phyloP scores from a whole-genome alignment of 1,140 invertebrate species.

The Thaumatotibia leucotreta region DNA sequence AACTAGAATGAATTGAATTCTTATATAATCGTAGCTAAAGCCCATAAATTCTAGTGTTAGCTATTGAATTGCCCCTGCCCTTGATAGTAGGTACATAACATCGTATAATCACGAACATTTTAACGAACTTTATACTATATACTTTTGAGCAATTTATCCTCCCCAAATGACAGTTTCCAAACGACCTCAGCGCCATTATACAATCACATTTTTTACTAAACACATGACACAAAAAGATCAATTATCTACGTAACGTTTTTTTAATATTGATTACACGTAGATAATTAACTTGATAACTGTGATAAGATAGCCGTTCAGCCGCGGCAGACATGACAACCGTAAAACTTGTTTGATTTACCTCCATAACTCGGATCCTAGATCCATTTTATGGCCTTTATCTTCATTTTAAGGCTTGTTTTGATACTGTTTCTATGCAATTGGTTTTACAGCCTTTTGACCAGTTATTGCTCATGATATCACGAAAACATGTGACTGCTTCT shows the following conservation, averaged over 20 bases:
- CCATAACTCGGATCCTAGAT: background rate
- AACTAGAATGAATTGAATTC: too few relatives aligned
- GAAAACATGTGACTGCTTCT: background rate
- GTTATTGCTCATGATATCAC: background rate
- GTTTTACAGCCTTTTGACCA: background rate
- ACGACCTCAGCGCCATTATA: background rate
- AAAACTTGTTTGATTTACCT: conserved; percentile 8
- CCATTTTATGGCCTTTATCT: background rate
- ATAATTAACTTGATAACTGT: background rate
- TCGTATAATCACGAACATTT: background rate
- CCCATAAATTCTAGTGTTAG: too few relatives aligned
- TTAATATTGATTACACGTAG: background rate
- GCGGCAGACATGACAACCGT: background rate
- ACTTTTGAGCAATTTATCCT: background rate
- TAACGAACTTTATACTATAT: background rate
- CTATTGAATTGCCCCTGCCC: too few relatives aligned
- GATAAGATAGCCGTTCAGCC: background rate
- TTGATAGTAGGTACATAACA: too few relatives aligned
- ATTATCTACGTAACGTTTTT: background rate
- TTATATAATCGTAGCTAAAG: too few relatives aligned
- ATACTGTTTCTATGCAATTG: background rate
- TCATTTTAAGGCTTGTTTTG: background rate
- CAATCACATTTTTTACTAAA: background rate
- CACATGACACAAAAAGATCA: background rate
- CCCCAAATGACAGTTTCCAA: background rate